Conservation (phyloP, 2,113 vertebrate species). For the Oncorhynchus clarkii region DNA sequence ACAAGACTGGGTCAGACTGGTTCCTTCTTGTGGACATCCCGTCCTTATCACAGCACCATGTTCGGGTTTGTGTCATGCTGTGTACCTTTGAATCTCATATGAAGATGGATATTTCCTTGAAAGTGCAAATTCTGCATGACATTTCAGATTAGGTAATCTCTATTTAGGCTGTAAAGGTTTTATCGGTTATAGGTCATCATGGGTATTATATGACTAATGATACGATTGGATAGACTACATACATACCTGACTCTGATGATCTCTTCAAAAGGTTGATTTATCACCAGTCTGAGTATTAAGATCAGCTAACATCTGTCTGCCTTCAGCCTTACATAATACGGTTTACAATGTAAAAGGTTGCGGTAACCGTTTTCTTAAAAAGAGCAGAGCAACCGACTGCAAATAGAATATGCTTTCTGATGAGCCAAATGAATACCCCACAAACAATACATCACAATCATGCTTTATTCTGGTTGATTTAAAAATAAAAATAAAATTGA, state of each 20-base stretch:
- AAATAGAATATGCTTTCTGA: no score
- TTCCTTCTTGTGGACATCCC: constrained; percentile 51
- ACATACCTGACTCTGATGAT: no score
- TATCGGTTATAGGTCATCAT: background rate
- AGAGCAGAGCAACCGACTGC: no score
- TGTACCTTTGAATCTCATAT: background rate
- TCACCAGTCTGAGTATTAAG: no score
- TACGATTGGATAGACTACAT: no score
- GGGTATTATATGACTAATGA: no score
- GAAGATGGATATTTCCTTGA: background rate
- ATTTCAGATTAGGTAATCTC: constrained; percentile 37
- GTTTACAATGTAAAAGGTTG: constrained; percentile 7
- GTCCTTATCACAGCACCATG: background rate
- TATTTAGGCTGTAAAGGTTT: constrained; percentile 71
- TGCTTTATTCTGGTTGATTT: constrained; percentile 80
- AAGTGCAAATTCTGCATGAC: no score
- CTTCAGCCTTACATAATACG: no score
- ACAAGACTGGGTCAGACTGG: background rate
- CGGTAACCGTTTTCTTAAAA: no score
- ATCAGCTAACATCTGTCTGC: no score
- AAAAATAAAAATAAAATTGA: constrained; percentile 74
- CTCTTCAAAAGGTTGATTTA: no score
- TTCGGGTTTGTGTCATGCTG: background rate
- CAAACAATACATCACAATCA: constrained; percentile 72
- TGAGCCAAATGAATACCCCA: constrained; percentile 24